Evolutionary conservation across 2,797 vertebrate species (phyloP).

Genomic region (Pagetopsis macropterus): DNA sequence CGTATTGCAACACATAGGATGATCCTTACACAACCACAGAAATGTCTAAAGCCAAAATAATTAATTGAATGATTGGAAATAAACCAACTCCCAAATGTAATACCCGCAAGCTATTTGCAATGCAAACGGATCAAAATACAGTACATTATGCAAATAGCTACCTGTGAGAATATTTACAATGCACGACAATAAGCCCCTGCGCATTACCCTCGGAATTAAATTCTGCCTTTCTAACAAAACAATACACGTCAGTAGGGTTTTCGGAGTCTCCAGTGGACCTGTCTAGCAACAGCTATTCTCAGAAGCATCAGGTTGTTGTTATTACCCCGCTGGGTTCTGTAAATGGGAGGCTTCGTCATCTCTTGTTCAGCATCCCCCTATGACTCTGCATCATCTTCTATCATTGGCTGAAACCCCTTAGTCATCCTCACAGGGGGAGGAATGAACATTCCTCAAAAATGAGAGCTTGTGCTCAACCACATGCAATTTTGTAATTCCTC

Average conservation of each 20-base stretch:
- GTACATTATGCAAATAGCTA: constrained; percentile 50
- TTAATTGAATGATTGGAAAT: constrained; percentile 8
- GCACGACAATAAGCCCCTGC: constrained; percentile 2
- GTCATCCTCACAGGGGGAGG: constrained; percentile 71
- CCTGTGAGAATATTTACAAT: constrained; percentile 24
- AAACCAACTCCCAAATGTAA: constrained; percentile 9
- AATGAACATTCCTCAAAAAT: constrained; percentile 72
- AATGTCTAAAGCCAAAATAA: background rate
- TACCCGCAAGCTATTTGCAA: constrained; percentile 42
- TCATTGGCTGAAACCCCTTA: constrained; percentile 73
- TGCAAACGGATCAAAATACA: constrained; percentile 41
- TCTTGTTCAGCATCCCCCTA: constrained; percentile 58
- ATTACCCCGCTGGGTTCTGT: constrained; percentile 44
- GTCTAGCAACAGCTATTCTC: constrained; percentile 43
- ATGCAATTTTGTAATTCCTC: constrained; percentile 65
- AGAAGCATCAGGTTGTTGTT: constrained; percentile 64
- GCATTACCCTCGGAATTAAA: constrained; percentile 10
- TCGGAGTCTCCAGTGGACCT: constrained; percentile 14
- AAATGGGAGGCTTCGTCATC: constrained; percentile 63
- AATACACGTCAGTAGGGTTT: constrained; percentile 12
- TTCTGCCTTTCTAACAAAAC: constrained; percentile 39
- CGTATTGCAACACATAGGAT: constrained; percentile 8
- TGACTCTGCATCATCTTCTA: constrained; percentile 76
- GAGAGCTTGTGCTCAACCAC: constrained; percentile 64
- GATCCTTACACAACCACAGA: background rate